A percentile compares a stretch with the other conserved stretches of the same genome.
phyloP scores from a whole-genome alignment of 2,113 vertebrate species.

The Rhinoderma darwinii region DNA sequence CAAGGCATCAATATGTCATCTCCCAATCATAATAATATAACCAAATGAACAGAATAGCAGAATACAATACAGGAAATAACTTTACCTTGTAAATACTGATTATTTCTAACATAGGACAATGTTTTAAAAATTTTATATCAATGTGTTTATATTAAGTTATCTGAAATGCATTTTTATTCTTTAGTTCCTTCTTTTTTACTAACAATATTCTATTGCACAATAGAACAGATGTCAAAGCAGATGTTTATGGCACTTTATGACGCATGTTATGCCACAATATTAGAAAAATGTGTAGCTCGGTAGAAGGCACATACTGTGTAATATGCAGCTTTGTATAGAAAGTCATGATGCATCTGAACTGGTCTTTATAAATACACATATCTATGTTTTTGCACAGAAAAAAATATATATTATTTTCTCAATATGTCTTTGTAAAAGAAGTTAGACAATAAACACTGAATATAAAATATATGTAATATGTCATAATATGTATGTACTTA shows the following conservation, averaged over 20 bases:
- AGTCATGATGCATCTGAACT: slow-evolving; percentile 1
- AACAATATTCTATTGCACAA: slow-evolving; percentile 27
- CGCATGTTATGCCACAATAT: slow-evolving; percentile 38
- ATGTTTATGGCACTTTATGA: slow-evolving; percentile 46
- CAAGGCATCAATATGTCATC: not conserved
- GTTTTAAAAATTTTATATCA: not conserved
- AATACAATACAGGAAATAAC: not conserved
- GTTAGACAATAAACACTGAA: not conserved
- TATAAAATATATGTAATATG: too few relatives aligned
- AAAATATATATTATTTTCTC: not conserved
- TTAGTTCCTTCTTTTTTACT: slow-evolving; percentile 15
- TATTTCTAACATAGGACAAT: not conserved
- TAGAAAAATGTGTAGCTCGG: not conserved
- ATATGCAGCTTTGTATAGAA: not conserved
- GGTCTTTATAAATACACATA: slow-evolving; percentile 9
- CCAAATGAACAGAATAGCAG: not conserved
- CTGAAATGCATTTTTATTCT: not conserved
- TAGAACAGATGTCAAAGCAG: slow-evolving; percentile 52
- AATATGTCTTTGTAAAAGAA: not conserved
- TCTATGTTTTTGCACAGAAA: not conserved
- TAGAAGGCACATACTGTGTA: slow-evolving; percentile 28
- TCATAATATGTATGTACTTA: too few relatives aligned
- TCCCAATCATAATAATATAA: not conserved
- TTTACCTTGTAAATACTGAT: not conserved
- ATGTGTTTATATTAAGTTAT: not conserved